A percentile compares a stretch with the other conserved stretches of the same genome.
Conservation (phyloP, 2,888 invertebrate genomes). For the Heliconius cydno region DNA sequence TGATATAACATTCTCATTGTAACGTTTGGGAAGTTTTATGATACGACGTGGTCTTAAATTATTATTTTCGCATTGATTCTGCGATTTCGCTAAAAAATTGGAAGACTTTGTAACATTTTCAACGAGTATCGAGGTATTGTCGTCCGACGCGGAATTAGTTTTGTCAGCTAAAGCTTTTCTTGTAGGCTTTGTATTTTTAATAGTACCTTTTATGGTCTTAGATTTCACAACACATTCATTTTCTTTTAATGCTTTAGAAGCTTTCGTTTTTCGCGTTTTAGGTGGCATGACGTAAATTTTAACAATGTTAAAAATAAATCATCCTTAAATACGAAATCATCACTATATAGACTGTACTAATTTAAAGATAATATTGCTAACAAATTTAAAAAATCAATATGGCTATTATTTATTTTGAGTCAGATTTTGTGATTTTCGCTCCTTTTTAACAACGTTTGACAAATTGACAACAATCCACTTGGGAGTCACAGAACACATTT, state of each 20-base stretch:
- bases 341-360: background rate
- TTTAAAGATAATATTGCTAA: background rate
- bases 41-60: conserved; percentile 58
- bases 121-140: conserved; percentile 59
- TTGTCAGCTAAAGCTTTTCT: conserved; percentile 71
- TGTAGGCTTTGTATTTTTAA: conserved; percentile 53
- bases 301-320: conserved; percentile 17
- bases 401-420: background rate
- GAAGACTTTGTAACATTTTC: conserved; percentile 49
- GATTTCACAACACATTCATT: conserved; percentile 54
- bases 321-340: background rate
- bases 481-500: background rate
- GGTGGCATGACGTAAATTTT: conserved; percentile 67
- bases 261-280: conserved; percentile 62
- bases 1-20: conserved; percentile 57
- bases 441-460: conserved; percentile 45
- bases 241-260: conserved; percentile 66
- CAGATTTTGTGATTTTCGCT: conserved; percentile 43
- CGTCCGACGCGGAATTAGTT: conserved; percentile 76
- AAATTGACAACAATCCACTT: conserved; percentile 28
- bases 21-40: conserved; percentile 63
- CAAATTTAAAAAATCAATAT: background rate
- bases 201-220: conserved; percentile 51
- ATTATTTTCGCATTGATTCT: conserved; percentile 39
- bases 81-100: conserved; percentile 27